A percentile compares a stretch with the other conserved stretches of the same genome.
These are phyloP conservation scores for Myotis planiceps DNA, from an alignment of 2,797 vertebrate species.

Conservation along the genomic window DNA sequence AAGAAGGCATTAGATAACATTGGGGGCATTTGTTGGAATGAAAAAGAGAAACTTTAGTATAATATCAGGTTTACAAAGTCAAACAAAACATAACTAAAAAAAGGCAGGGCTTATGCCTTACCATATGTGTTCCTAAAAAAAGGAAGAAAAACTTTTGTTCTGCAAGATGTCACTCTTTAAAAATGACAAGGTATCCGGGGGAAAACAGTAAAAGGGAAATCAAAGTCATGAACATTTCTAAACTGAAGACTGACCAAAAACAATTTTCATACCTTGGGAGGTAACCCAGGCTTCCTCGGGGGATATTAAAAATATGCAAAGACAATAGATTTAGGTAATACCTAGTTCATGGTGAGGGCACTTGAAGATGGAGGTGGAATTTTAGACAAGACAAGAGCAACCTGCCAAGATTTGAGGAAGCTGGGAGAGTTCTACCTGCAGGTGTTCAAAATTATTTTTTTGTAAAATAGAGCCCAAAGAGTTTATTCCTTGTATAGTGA, in stretches of 20 bases:
- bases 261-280: not conserved
- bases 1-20: not conserved
- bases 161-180: not conserved
- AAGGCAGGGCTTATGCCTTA: not conserved
- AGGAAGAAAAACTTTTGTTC: not conserved
- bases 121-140: not conserved
- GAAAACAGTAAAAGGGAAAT: not conserved
- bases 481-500: not conserved
- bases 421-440: not conserved
- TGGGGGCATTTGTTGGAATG: not conserved
- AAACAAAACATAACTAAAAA: not conserved
- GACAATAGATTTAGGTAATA: not conserved
- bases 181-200: not conserved
- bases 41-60: not conserved
- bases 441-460: not conserved
- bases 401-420: not conserved
- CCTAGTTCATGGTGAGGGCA: not conserved
- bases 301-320: not conserved
- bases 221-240: not conserved
- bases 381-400: not conserved
- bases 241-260: not conserved
- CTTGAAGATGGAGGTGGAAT: not conserved
- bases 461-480: not conserved
- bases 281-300: not conserved
- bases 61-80: not conserved